These are phyloP conservation scores for Agrochola macilenta DNA, from an alignment of 2,888 invertebrate genomes.

Conservation along the genomic window DNA sequence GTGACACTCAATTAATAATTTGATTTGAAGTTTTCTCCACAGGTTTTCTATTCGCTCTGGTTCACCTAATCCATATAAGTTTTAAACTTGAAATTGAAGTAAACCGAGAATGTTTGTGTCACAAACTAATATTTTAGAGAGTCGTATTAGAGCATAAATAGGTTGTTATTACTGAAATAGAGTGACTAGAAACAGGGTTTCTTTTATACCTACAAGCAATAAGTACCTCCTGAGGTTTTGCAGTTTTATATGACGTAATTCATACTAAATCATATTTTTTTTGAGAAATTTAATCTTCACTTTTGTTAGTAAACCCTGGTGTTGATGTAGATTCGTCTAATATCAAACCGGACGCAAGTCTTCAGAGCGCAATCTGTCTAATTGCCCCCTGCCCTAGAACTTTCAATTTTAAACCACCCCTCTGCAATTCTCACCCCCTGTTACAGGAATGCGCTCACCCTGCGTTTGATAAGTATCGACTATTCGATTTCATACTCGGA, in stretches of 20 bases:
- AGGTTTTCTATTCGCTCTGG: slow-evolving; percentile 70
- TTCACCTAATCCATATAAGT: slow-evolving; percentile 51
- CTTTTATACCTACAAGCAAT: not conserved
- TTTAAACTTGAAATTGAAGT: slow-evolving; percentile 50
- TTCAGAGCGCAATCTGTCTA: slow-evolving; percentile 70
- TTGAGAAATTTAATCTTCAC: not conserved
- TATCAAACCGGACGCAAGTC: slow-evolving; percentile 68
- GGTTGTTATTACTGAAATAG: slow-evolving; percentile 12
- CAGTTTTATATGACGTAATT: not conserved
- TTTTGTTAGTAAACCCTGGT: not conserved
- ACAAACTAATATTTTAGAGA: slow-evolving; percentile 18
- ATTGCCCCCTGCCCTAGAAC: slow-evolving; percentile 76
- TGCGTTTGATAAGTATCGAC: slow-evolving; percentile 69
- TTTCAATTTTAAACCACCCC: slow-evolving; percentile 71
- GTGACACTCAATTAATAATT: slow-evolving; percentile 86
- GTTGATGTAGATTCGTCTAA: slow-evolving; percentile 64
- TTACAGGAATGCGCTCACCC: slow-evolving; percentile 66
- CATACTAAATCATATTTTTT: not conserved
- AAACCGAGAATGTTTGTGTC: slow-evolving; percentile 3
- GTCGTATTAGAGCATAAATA: slow-evolving; percentile 3
- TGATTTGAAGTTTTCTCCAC: slow-evolving; percentile 80
- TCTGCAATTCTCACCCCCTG: slow-evolving; percentile 52
- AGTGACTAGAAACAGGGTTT: not conserved
- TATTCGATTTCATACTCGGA: slow-evolving; percentile 59
- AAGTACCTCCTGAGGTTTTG: not conserved